Base-by-base conservation (phyloP, 2,113 vertebrate genomes). In the Oreochromis niloticus region DNA sequence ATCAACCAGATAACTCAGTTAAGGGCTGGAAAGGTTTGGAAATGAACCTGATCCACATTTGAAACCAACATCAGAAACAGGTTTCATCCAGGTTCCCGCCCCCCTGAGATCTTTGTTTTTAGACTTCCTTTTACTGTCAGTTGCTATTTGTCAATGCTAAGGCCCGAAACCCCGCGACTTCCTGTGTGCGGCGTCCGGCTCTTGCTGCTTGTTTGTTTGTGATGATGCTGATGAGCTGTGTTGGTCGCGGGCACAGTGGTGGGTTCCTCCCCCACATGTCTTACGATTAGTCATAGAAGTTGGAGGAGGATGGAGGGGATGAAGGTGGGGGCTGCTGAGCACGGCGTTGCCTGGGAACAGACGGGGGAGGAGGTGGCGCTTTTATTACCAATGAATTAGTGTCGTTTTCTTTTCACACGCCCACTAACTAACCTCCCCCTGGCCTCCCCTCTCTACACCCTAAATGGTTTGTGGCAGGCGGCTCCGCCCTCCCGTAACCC, bases 321-420 rank as follows among this genome's bases (percentile, higher is more conserved):
- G 84, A 1, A 85, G 46, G 14, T 39, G 48, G 3, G 3, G 73
- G 59, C 81, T 85, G 80, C 89, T 90, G 89, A 80, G 86, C 22
- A 50, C 41, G 56, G 59, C 4, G 22, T 50, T 80, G 86, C 84
- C 89, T 80, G 75, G 32, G 85, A 82, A 90, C 63, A 19, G 11
- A 30, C 7, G 19, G 24, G 7, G 79, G 30, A 22, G 14, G 63
- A 73, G 22, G 66, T 9, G 6, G 68, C 1, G 8, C 16, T 66
- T 93, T 96, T 95, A 95, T 88, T 95, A 82, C 88, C 89, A 81
- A 91, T 94, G 85, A 90, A 95, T 94, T 84, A 88, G 87, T 88
- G 86, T 92, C 80, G 87, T 80, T 92, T 91, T 93, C 84, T 87
- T 90, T 87, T 93, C 91, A 90, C 90, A 93, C 91, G 61, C 91